Conservation (phyloP, 2,797 vertebrate genomes). For the Ciconia nigra region DNA sequence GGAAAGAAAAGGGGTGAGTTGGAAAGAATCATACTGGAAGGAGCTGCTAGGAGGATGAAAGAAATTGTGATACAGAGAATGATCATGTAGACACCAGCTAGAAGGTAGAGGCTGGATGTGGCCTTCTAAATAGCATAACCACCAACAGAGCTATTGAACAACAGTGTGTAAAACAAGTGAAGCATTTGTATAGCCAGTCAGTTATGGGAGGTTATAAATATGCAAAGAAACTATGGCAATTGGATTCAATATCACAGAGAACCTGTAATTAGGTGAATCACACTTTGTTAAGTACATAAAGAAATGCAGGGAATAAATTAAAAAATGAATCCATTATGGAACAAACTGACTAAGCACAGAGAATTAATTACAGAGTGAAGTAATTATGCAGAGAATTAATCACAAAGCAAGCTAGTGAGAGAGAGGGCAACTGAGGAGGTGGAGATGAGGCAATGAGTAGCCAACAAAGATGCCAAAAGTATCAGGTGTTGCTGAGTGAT, state of each 20-base stretch:
- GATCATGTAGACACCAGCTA: not conserved
- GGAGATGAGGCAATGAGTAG: not conserved
- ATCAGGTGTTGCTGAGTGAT: not conserved
- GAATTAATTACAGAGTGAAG: not conserved
- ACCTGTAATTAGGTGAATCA: constrained; percentile 9
- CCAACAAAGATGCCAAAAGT: not conserved
- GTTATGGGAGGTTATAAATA: not conserved
- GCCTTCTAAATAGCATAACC: not conserved
- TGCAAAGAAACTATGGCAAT: not conserved
- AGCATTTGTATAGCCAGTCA: not conserved
- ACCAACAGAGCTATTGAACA: not conserved
- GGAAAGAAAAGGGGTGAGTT: not conserved
- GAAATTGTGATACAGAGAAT: not conserved
- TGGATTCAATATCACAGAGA: not conserved
- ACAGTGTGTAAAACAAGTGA: not conserved
- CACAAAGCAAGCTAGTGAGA: not conserved
- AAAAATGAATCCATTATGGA: not conserved
- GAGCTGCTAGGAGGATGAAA: not conserved
- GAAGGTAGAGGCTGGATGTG: not conserved
- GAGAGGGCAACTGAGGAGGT: not conserved
- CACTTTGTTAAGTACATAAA: not conserved
- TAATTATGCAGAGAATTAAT: not conserved
- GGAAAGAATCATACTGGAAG: not conserved
- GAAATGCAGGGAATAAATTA: not conserved
- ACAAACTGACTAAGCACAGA: not conserved